These are phyloP conservation scores for Todiramphus chloris DNA, from an alignment of 2,113 vertebrate genomes.

Conservation along the genomic window DNA sequence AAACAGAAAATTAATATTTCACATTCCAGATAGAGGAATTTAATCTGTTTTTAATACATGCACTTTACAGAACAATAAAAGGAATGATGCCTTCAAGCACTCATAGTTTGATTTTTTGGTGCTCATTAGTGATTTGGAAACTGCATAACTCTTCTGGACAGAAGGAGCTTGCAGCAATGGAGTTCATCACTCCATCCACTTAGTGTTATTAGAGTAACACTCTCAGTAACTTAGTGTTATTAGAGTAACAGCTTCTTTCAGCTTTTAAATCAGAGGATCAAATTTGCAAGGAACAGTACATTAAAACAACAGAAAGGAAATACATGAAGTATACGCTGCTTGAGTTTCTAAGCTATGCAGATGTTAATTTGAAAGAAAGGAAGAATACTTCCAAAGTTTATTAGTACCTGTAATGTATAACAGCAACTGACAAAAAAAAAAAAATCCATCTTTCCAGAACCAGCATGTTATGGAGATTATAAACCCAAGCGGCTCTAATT, in stretches of 20 bases:
- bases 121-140: background rate
- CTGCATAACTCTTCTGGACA: background rate
- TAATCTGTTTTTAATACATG: background rate
- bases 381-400: background rate
- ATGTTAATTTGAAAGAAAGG: background rate
- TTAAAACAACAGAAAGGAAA: background rate
- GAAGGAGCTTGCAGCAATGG: background rate
- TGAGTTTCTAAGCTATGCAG: background rate
- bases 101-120: background rate
- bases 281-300: background rate
- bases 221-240: background rate
- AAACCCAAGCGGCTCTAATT: background rate
- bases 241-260: background rate
- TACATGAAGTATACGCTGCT: background rate
- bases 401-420: background rate
- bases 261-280: background rate
- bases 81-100: background rate
- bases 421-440: background rate
- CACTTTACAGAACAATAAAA: background rate
- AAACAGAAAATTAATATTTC: background rate
- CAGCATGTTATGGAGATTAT: background rate
- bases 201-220: background rate
- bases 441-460: background rate
- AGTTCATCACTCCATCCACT: background rate
- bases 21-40: background rate